Conservation (phyloP, 2,888 invertebrate species). For the Tineola bisselliella region DNA sequence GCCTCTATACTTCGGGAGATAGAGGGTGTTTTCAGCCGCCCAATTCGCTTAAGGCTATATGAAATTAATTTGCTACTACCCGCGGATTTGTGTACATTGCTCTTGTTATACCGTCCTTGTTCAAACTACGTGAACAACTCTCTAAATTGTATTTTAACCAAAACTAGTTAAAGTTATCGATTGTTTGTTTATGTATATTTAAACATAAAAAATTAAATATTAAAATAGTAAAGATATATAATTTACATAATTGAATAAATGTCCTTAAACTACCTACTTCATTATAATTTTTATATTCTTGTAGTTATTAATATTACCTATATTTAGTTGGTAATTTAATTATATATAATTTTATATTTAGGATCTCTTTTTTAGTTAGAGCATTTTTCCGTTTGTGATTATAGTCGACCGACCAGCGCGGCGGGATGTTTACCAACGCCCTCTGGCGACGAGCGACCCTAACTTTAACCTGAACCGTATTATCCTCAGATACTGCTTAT, state of each 20-base stretch:
- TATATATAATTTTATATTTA: no score
- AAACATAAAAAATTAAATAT: no score
- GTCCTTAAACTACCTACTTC: no score
- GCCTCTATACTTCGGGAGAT: conserved; percentile 1
- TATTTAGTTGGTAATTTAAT: no score
- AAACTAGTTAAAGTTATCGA: no score
- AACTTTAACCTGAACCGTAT: conserved; percentile 17
- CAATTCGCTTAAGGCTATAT: conserved; percentile 37
- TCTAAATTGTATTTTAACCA: neutral
- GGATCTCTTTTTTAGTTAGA: neutral
- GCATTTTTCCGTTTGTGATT: neutral
- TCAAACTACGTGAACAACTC: neutral
- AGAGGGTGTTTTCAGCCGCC: conserved; percentile 7
- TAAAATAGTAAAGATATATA: no score
- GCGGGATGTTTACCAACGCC: conserved; percentile 13
- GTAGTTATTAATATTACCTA: no score
- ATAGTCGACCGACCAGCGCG: neutral
- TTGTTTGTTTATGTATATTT: no score
- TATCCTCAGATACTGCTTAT: conserved; percentile 46
- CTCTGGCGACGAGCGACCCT: neutral
- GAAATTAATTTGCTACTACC: conserved; percentile 56
- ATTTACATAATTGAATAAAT: no score
- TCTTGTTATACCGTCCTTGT: conserved; percentile 4
- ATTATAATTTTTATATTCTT: no score
- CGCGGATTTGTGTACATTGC: conserved; percentile 54